phyloP scores from a whole-genome alignment of 2,888 invertebrate genomes.

The Yponomeuta plumbellus region DNA sequence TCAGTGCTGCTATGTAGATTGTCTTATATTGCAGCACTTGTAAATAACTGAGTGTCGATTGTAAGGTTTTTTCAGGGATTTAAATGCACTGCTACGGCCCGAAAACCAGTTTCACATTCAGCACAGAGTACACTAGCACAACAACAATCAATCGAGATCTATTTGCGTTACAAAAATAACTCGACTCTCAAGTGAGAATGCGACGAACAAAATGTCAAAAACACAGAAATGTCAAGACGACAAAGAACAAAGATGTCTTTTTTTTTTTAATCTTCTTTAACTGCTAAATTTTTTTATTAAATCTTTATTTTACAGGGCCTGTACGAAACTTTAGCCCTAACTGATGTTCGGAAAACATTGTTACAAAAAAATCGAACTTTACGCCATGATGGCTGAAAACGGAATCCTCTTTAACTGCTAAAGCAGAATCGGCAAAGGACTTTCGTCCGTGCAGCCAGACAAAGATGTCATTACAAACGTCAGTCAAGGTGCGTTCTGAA shows the following conservation, averaged over 20 bases:
- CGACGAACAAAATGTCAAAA: not conserved
- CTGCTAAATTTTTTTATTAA: no score
- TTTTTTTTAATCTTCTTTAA: no score
- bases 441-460: no score
- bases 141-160: not conserved
- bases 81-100: not conserved
- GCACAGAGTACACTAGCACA: not conserved
- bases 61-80: not conserved
- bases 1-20: not conserved
- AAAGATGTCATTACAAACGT: no score
- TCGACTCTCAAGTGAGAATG: not conserved
- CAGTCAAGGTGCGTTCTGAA: not conserved
- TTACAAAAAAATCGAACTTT: no score
- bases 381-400: no score
- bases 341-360: no score
- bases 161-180: constrained; percentile 3
- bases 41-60: not conserved
- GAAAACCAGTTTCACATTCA: not conserved
- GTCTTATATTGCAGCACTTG: not conserved
- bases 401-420: no score
- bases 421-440: no score
- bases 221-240: not conserved
- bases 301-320: no score
- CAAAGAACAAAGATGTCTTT: no score
- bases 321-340: no score